Conservation (phyloP, 2,113 vertebrate species). For the Zosterops pallidus region DNA sequence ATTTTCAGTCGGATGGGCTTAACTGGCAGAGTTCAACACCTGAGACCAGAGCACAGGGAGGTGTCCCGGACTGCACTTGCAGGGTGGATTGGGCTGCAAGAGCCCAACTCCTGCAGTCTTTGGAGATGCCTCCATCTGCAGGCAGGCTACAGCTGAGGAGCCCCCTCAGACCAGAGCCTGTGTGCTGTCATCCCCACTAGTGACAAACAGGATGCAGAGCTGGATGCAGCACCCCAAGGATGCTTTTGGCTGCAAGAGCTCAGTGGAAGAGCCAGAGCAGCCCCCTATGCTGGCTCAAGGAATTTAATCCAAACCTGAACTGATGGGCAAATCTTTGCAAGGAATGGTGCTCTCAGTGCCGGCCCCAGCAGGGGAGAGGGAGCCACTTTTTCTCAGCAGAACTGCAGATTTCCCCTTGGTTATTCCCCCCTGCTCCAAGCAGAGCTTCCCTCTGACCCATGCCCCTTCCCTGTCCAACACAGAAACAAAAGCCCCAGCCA, state of each 20-base stretch:
- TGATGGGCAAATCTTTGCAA: neutral
- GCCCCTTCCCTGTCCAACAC: neutral
- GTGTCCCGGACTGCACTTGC: neutral
- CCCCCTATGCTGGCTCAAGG: neutral
- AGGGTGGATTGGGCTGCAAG: accelerated
- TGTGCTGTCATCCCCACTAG: neutral
- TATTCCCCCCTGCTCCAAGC: neutral
- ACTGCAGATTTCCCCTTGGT: neutral
- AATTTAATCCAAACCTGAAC: neutral
- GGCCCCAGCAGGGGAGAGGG: neutral
- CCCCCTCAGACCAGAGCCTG: neutral
- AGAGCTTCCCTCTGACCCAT: neutral
- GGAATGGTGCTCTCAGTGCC: neutral
- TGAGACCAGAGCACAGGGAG: neutral
- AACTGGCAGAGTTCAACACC: neutral
- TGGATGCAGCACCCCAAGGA: neutral
- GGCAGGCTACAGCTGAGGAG: neutral
- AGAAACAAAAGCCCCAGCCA: neutral
- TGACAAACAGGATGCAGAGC: neutral
- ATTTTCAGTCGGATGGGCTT: neutral
- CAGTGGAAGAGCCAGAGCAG: neutral
- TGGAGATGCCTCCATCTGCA: neutral
- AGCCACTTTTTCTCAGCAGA: neutral
- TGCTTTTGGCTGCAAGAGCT: neutral
- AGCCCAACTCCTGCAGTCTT: neutral